Evolutionary conservation across 2,888 invertebrate genomes (phyloP).

Genomic region (Amiota communis): DNA sequence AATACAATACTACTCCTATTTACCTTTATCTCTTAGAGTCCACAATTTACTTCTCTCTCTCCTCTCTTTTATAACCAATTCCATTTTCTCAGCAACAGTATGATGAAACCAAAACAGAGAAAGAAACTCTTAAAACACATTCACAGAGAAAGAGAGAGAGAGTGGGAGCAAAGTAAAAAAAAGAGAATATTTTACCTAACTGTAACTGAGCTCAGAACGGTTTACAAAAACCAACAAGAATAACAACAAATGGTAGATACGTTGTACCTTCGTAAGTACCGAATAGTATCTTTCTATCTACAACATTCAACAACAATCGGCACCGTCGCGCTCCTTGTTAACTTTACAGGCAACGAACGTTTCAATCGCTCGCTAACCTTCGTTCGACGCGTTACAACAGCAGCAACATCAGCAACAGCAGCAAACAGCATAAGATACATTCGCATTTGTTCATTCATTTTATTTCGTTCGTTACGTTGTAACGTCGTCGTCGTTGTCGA

Average conservation of each 20-base stretch:
- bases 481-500: background rate
- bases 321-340: slow-evolving; percentile 43
- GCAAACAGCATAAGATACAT: background rate
- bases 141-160: background rate
- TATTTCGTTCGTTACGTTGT: slow-evolving; percentile 1
- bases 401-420: slow-evolving; percentile 11
- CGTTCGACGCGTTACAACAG: slow-evolving; percentile 62
- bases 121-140: background rate
- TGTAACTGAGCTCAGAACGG: background rate
- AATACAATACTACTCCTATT: too few species aligned
- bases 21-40: background rate
- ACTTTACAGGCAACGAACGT: slow-evolving; percentile 53
- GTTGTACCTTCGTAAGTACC: too few species aligned
- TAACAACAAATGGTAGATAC: too few species aligned
- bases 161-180: background rate
- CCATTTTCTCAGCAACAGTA: background rate
- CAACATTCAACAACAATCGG: background rate
- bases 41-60: background rate
- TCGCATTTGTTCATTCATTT: slow-evolving; percentile 8
- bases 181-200: background rate
- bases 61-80: background rate
- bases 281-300: too few species aligned
- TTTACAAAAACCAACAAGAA: slow-evolving; percentile 1
- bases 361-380: slow-evolving; percentile 66
- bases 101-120: background rate